phyloP scores from a whole-genome alignment of 92 coral and sea anemone species.

The Epizoanthus illoricatus region DNA sequence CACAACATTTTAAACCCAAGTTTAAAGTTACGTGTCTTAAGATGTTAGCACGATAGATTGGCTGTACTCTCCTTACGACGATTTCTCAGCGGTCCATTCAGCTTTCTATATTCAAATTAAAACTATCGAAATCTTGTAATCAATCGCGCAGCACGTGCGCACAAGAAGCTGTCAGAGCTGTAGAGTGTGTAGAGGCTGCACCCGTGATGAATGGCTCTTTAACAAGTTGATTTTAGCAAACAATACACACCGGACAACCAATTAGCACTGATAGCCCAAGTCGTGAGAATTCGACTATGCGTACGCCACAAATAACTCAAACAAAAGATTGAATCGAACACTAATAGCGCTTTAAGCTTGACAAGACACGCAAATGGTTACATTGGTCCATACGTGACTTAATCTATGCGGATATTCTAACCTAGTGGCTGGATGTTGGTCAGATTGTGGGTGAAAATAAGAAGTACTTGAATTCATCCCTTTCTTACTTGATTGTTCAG shows the following conservation, averaged over 20 bases:
- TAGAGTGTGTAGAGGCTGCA: not conserved
- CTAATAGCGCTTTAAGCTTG: constrained; percentile 10
- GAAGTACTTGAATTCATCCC: constrained; percentile 28
- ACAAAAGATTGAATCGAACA: not conserved
- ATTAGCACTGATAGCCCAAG: constrained; percentile 54
- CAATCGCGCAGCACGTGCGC: constrained; percentile 31
- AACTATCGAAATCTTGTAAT: constrained; percentile 23
- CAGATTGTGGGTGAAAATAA: constrained; percentile 33
- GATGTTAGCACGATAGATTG: constrained; percentile 8
- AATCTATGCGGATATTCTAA: not conserved
- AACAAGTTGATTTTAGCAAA: constrained; percentile 51
- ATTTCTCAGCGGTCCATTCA: not conserved
- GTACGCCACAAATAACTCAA: constrained; percentile 27
- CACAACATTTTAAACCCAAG: not conserved
- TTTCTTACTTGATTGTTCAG: constrained; percentile 39
- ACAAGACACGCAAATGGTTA: constrained; percentile 9
- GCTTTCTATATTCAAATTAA: constrained; percentile 1
- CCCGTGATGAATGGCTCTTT: constrained; percentile 56
- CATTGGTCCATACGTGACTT: constrained; percentile 20
- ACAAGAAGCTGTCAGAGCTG: constrained; percentile 3
- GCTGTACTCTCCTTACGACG: not conserved
- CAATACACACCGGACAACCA: constrained; percentile 59
- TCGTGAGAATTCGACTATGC: constrained; percentile 45
- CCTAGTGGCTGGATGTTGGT: constrained; percentile 14
- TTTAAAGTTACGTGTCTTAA: not conserved